Evolutionary conservation across 1,140 invertebrate genomes (phyloP).

Genomic region (Cydia strobilella): DNA sequence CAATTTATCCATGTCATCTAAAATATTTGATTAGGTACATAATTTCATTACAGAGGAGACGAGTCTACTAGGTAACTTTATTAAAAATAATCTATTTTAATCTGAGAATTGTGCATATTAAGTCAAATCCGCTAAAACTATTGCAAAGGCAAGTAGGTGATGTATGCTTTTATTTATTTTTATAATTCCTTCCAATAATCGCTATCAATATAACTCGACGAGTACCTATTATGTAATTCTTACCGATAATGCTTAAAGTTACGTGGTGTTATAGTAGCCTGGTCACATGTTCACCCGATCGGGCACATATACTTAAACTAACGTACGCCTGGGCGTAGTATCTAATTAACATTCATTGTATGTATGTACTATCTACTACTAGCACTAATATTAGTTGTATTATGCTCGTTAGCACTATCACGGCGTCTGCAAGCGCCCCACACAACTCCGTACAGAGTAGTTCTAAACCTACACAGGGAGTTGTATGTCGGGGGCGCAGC

Average conservation of each 20-base stretch:
- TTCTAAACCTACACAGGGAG: constrained; percentile 61
- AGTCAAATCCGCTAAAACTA: constrained; percentile 60
- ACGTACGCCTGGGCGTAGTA: constrained; percentile 45
- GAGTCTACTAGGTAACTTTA: constrained; percentile 65
- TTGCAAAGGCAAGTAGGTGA: constrained; percentile 71
- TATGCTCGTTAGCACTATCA: constrained; percentile 69
- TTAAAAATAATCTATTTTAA: constrained; percentile 49
- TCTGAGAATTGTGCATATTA: constrained; percentile 65
- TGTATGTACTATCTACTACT: constrained; percentile 61
- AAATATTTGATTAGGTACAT: constrained; percentile 36
- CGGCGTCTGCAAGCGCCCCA: constrained; percentile 47
- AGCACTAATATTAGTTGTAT: constrained; percentile 70
- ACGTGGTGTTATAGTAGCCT: constrained; percentile 66
- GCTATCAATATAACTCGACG: constrained; percentile 49
- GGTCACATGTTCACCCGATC: constrained; percentile 52
- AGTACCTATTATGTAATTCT: constrained; percentile 47
- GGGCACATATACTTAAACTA: constrained; percentile 44
- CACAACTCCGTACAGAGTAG: constrained; percentile 63
- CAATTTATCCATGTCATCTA: constrained; percentile 35
- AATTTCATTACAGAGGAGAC: constrained; percentile 48
- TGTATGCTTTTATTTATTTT: constrained; percentile 53
- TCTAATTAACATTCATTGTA: constrained; percentile 53
- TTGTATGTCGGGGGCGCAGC: constrained; percentile 45
- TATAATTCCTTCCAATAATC: constrained; percentile 49
- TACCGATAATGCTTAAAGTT: constrained; percentile 56